phyloP scores from a whole-genome alignment of 2,888 invertebrate species.

The Coleophora flavipennella region DNA sequence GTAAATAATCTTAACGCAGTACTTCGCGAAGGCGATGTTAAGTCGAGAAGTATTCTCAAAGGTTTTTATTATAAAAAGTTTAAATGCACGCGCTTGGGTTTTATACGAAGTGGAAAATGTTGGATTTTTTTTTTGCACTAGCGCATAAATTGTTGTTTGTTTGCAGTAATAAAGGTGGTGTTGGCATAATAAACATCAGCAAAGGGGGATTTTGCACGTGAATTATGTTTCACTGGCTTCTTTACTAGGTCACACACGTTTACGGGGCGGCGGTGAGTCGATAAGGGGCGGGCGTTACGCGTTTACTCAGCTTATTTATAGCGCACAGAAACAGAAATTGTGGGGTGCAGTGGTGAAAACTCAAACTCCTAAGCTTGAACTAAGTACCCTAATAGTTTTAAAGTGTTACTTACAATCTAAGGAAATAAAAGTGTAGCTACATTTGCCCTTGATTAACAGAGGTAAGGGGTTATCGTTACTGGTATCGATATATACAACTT shows the following conservation, averaged over 20 bases:
- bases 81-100: conserved; percentile 39
- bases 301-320: no score
- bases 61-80: conserved; percentile 40
- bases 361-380: no score
- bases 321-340: no score
- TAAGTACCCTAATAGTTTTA: no score
- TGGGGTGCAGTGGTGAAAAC: no score
- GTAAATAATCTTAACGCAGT: conserved; percentile 15
- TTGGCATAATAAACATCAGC: conserved; percentile 3
- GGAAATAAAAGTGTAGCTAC: no score
- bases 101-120: conserved; percentile 41
- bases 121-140: conserved; percentile 16
- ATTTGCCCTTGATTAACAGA: no score
- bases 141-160: neutral
- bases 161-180: neutral
- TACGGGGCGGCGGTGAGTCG: conserved; percentile 33
- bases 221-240: conserved; percentile 25
- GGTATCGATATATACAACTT: no score
- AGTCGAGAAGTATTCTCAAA: conserved; percentile 23
- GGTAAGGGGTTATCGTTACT: no score
- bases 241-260: conserved; percentile 46
- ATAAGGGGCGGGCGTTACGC: conserved; percentile 37
- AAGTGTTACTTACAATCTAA: no score
- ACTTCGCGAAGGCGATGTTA: conserved; percentile 20
- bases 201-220: conserved; percentile 14